Evolutionary conservation across 2,113 vertebrate genomes (phyloP).

Genomic region (Melanostigma gelatinosum): DNA sequence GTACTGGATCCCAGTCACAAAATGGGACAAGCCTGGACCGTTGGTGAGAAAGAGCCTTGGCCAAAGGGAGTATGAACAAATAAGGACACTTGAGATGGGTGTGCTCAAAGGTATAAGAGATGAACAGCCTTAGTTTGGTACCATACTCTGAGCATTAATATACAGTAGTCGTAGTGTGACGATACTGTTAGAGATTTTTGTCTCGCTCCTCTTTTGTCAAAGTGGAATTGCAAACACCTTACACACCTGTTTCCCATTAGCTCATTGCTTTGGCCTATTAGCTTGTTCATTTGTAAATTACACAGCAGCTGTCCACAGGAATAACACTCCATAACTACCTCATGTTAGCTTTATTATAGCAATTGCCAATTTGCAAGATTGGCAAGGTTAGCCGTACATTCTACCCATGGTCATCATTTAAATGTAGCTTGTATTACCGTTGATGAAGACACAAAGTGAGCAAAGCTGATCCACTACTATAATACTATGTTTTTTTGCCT

Average conservation of each 20-base stretch:
- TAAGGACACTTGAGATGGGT: too few relatives aligned
- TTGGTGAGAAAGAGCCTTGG: too few relatives aligned
- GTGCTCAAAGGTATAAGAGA: too few relatives aligned
- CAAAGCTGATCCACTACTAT: background rate
- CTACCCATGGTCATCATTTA: background rate
- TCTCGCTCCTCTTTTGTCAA: too few relatives aligned
- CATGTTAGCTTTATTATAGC: background rate
- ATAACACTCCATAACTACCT: background rate
- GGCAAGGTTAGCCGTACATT: background rate
- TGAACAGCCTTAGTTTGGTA: too few relatives aligned
- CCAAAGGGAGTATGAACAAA: too few relatives aligned
- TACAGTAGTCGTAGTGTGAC: too few relatives aligned
- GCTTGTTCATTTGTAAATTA: background rate
- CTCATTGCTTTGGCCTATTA: background rate
- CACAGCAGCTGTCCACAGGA: background rate
- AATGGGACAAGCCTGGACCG: too few relatives aligned
- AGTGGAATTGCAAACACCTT: too few relatives aligned
- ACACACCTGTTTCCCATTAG: background rate
- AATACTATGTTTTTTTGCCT: background rate
- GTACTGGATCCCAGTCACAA: too few relatives aligned
- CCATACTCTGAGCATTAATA: too few relatives aligned
- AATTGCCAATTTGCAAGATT: background rate
- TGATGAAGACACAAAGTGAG: background rate
- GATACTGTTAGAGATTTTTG: too few relatives aligned
- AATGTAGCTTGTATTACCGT: background rate